Evolutionary conservation across 1,140 invertebrate species (phyloP).

Genomic region (Adelges cooleyi): DNA sequence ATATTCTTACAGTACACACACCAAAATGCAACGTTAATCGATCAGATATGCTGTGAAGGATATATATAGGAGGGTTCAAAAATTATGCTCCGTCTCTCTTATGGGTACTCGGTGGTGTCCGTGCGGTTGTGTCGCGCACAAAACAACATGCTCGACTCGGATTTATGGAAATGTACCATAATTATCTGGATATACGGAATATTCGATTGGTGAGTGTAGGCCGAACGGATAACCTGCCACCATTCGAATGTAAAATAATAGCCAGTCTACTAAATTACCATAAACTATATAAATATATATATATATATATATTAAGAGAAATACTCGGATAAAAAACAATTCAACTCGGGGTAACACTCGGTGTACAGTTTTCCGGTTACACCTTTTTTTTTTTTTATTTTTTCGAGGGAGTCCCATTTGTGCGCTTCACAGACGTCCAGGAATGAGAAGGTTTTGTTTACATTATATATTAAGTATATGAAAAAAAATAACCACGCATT

Average conservation of each 20-base stretch:
- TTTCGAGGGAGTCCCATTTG: background rate
- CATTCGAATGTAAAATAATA: conserved; percentile 25
- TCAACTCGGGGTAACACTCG: background rate
- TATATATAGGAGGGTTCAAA: background rate
- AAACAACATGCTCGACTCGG: conserved; percentile 11
- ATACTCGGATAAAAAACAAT: background rate
- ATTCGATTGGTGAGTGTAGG: conserved; percentile 22
- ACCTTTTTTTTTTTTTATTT: no score
- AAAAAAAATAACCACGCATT: no score
- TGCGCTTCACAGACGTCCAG: background rate
- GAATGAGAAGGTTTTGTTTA: background rate
- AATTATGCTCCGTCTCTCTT: background rate
- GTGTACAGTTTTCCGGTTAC: conserved; percentile 4
- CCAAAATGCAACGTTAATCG: conserved; percentile 10
- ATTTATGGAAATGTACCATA: conserved; percentile 20
- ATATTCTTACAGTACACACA: background rate
- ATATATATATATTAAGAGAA: background rate
- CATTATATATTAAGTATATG: background rate
- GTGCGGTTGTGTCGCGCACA: conserved; percentile 12
- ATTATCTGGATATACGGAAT: conserved; percentile 7
- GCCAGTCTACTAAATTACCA: conserved; percentile 18
- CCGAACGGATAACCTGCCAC: conserved; percentile 8
- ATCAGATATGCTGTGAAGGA: conserved; percentile 20
- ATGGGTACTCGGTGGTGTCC: background rate
- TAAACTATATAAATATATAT: conserved; percentile 10